Base-by-base conservation (phyloP, 1,140 invertebrate genomes). In the Oryzaephilus surinamensis region DNA sequence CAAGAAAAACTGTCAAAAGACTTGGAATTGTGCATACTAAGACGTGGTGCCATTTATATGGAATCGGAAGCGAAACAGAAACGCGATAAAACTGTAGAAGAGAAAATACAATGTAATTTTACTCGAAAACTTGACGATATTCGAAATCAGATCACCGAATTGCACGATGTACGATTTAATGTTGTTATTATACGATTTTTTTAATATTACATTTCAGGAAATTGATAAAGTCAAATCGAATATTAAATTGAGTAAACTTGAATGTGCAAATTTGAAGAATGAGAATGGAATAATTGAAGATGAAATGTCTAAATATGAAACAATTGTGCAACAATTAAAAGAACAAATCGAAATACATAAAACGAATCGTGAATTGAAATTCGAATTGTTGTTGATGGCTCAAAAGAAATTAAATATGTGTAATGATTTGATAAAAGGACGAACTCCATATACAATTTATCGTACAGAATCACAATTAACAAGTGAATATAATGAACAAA, bases 1-100 rank as follows among this genome's bases (percentile, higher is more conserved):
- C 78, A 84, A 42, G 79, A 84, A 43, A 84, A 79, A 56, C 60
- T 89, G 8, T 71, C 84, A 3, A 67, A 73, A 18, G 84, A 88
- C 53, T 66, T 89, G 60, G 81, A 86, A 27, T 67, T 78, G 49
- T 81, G 81, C 49, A 72, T 89, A 8, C 71, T 71, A 11, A 70
- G 79, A 43, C 66, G 84, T 26, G 82, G 84, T 28, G 63, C 70
- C 32, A 79, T 83, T 31, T 64, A 77, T 30, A 67, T 74, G 15
- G 58, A 61, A 38, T 71, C 76, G 2, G 64, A 70, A 20, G 67
- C 70, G 1, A 69, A 69, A 32, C 67, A 77, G 35, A 73, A 73
- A 30, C 61, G 61, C 6, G 47, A 54, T n/a, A 51, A 50, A 38
- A 32, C 27, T 10, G 45, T 31, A 11, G 38, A 36, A 17, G 43